phyloP scores from a whole-genome alignment of 1,140 invertebrate genomes.

The Aleiodes sp. region DNA sequence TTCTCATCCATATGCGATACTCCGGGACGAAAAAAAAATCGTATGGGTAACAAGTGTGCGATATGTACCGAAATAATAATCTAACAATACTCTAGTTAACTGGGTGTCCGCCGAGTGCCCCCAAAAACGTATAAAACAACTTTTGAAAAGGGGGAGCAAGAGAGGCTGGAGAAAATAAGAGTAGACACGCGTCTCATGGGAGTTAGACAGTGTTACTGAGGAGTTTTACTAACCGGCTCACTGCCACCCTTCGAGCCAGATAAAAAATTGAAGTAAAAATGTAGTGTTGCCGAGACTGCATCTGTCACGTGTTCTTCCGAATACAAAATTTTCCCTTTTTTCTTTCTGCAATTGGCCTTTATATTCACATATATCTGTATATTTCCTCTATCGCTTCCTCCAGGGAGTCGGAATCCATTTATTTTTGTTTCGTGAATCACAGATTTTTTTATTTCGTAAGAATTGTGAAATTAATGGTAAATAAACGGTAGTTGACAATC shows the following conservation, averaged over 20 bases:
- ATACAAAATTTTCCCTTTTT: slow-evolving; percentile 36
- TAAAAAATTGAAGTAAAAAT: slow-evolving; percentile 8
- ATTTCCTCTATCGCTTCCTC: background rate
- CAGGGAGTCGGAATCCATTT: background rate
- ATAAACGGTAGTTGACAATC: slow-evolving; percentile 30
- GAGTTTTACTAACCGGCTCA: slow-evolving; percentile 1
- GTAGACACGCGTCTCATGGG: slow-evolving; percentile 12
- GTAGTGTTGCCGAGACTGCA: background rate
- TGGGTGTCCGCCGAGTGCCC: slow-evolving; percentile 50
- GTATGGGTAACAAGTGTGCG: slow-evolving; percentile 65
- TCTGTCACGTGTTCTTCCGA: too few relatives aligned
- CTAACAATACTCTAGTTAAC: slow-evolving; percentile 66
- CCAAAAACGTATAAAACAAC: slow-evolving; percentile 9
- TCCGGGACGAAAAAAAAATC: slow-evolving; percentile 47
- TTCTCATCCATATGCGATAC: slow-evolving; percentile 49
- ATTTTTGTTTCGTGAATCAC: background rate
- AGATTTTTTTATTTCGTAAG: background rate
- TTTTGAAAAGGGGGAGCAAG: background rate
- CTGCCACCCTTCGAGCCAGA: background rate
- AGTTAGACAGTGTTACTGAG: background rate
- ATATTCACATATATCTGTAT: background rate
- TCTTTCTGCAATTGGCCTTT: slow-evolving; percentile 37
- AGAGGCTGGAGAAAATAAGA: too few relatives aligned
- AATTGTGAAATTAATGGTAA: slow-evolving; percentile 10
- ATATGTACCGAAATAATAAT: slow-evolving; percentile 68